Base-by-base conservation (phyloP, 2,113 vertebrate species). In the Aspiorhynchus laticeps region DNA sequence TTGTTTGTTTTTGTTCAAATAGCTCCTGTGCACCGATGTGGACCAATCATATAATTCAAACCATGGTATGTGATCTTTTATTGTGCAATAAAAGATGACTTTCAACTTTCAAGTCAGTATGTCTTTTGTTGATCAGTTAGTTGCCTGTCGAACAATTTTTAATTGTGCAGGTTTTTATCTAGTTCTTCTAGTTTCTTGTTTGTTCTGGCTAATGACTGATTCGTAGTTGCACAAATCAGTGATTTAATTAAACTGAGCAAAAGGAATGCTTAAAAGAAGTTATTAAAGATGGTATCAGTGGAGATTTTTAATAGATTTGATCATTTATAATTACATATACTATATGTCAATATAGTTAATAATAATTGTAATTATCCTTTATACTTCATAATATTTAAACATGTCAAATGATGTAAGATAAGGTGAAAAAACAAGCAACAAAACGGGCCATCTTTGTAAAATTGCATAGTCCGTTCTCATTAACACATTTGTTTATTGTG, bases 61-160 rank as follows among this genome's bases (percentile, higher is more conserved):
- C 93, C 93, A 93, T 93, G 93, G 91, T 94, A 90, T 94, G 92
- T 93, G 92, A 93, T 94, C 94, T 94, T 95, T 95, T 94, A 94
- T 94, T 93, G 93, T 94, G 93, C 93, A 94, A 94, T 95, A 95
- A 95, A 95, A 95, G 94, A 94, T 93, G 88, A 94, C 94, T 93
- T 95, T 94, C 92, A 95, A 93, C 91, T 92, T 94, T 91, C 77
- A 73, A 73, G 86, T 65, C 31, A 84, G 8, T 41, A 84, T 83
- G 53, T 88, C 36, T 79, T 21, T 65, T 79, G 74, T 59, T 53
- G 48, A 41, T 74, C 33, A 73, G 82, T 53, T 24, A 63, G 53
- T 36, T n/a, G 5, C 1, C 28, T 71, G 19, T 2, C 12, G 63
- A 59, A 38, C 69, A 2, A 5, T 38, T 5, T 5, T 73, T 38